Percentiles rank a stretch among this genome's conserved stretches.
These are phyloP conservation scores for Sinohyriopsis cumingii DNA, from an alignment of 2,888 invertebrate genomes.

Conservation along the genomic window DNA sequence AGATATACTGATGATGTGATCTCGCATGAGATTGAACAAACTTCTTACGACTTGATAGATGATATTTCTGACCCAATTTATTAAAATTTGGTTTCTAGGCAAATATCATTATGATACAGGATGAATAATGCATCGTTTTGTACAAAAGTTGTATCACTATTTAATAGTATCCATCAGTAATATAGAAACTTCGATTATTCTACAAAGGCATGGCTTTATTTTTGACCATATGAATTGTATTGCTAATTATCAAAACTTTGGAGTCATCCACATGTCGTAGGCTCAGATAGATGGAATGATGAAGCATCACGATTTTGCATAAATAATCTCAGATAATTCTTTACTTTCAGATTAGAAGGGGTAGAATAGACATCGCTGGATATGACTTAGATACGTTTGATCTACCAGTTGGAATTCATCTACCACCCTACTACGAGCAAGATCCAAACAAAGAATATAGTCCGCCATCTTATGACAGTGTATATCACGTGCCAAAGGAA, in stretches of 20 bases:
- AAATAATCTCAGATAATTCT: neutral
- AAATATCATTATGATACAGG: too few species aligned
- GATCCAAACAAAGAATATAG: conserved; percentile 50
- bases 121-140: too few species aligned
- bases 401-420: conserved; percentile 56
- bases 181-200: neutral
- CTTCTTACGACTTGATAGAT: too few species aligned
- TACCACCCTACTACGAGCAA: conserved; percentile 53
- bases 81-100: too few species aligned
- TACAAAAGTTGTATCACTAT: too few species aligned
- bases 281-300: too few species aligned
- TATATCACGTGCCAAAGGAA: conserved; percentile 16
- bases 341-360: neutral
- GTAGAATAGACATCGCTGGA: conserved; percentile 15
- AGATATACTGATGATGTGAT: too few species aligned
- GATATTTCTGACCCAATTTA: too few species aligned
- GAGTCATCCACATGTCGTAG: too few species aligned
- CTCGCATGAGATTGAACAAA: too few species aligned
- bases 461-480: conserved; percentile 53
- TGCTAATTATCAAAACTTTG: too few species aligned
- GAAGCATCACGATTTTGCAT: neutral
- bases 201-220: neutral
- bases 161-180: too few species aligned
- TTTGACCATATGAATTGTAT: neutral
- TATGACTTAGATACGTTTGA: conserved; percentile 53